Percentiles rank a stretch among this genome's conserved stretches.
phyloP scores from a whole-genome alignment of 2,888 invertebrate species.

The Drosophila pseudotalamancana region DNA sequence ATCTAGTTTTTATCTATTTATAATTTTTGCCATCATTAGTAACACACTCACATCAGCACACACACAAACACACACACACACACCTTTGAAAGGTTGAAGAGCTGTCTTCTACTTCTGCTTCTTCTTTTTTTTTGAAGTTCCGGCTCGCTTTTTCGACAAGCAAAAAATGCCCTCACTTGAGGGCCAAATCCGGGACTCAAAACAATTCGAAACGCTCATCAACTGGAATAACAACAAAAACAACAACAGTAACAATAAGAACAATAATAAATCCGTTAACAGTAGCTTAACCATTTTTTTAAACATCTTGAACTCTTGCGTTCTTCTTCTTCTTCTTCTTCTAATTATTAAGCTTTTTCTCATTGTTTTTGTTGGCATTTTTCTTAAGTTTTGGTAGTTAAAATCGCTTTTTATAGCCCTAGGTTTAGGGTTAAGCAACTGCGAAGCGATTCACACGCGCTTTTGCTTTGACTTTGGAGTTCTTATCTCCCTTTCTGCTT shows the following conservation, averaged over 20 bases:
- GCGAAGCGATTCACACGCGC: too few relatives aligned
- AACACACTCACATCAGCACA: constrained; percentile 1
- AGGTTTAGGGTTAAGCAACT: too few relatives aligned
- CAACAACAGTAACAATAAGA: background rate
- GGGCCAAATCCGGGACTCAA: constrained; percentile 46
- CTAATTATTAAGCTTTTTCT: background rate
- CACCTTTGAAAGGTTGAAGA: background rate
- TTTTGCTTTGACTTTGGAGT: too few relatives aligned
- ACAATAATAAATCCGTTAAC: constrained; percentile 36
- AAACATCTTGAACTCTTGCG: background rate
- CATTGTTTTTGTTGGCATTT: too few relatives aligned
- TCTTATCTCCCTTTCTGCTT: too few relatives aligned
- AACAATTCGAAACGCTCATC: constrained; percentile 43
- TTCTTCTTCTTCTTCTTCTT: background rate
- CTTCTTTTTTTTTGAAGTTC: constrained; percentile 46
- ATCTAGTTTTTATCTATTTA: constrained; percentile 59
- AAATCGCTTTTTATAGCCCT: too few relatives aligned
- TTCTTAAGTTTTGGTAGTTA: too few relatives aligned
- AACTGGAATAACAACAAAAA: background rate
- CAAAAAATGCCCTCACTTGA: constrained; percentile 63
- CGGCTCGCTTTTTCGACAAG: constrained; percentile 57
- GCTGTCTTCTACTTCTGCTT: background rate
- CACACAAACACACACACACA: constrained; percentile 3
- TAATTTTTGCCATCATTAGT: constrained; percentile 53
- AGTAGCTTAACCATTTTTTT: constrained; percentile 37